phyloP scores from a whole-genome alignment of 2,797 vertebrate species.

The Pterois miles region DNA sequence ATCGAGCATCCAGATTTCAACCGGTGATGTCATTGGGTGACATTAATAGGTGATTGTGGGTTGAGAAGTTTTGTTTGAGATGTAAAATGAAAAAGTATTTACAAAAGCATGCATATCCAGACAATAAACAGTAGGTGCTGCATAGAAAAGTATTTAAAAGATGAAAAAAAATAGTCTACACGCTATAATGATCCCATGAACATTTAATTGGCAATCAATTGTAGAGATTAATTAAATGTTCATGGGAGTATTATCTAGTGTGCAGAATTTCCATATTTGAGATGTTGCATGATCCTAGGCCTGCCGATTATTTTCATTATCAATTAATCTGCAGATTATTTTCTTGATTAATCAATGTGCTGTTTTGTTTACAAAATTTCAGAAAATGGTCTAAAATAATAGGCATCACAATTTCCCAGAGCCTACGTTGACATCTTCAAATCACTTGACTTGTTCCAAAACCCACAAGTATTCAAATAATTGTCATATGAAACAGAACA shows the following conservation, averaged over 20 bases:
- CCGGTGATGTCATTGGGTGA: slow-evolving; percentile 20
- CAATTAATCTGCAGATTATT: background rate
- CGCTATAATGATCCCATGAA: background rate
- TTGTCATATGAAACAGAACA: background rate
- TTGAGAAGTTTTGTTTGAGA: background rate
- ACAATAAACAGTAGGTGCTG: background rate
- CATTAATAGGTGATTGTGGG: background rate
- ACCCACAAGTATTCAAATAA: background rate
- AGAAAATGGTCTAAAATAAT: background rate
- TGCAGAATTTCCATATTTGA: background rate
- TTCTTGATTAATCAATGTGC: background rate
- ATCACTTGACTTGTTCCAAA: background rate
- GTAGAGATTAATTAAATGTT: background rate
- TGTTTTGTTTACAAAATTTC: background rate
- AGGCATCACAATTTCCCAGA: background rate
- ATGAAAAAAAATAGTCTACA: background rate
- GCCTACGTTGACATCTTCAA: background rate
- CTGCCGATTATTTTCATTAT: background rate
- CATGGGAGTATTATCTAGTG: background rate
- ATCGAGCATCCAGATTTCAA: slow-evolving; percentile 6
- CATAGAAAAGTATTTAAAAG: background rate
- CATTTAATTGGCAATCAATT: no score
- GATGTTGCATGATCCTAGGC: background rate
- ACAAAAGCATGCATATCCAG: background rate
- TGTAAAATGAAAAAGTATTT: background rate